Evolutionary conservation across 2,113 vertebrate genomes (phyloP).

Genomic region (Hypanus sabinus): DNA sequence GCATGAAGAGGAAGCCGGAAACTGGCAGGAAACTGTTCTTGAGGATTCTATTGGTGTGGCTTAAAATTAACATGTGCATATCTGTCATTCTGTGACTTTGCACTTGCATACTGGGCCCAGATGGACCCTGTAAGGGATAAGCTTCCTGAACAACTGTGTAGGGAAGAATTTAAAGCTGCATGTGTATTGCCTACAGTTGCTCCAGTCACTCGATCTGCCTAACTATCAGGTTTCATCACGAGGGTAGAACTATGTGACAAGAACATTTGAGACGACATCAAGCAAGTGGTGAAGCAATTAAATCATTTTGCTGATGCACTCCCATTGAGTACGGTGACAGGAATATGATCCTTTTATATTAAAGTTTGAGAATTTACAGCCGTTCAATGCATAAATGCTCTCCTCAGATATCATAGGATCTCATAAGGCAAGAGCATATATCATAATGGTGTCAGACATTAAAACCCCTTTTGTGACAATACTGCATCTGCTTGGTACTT

Average conservation of each 20-base stretch:
- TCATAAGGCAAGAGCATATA: slow-evolving; percentile 12
- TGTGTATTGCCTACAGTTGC: slow-evolving; percentile 44
- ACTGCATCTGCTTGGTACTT: neutral
- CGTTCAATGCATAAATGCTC: slow-evolving; percentile 42
- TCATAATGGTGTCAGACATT: slow-evolving; percentile 20
- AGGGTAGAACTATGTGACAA: slow-evolving; percentile 49
- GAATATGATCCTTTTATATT: slow-evolving; percentile 50
- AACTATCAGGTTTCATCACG: slow-evolving; percentile 48
- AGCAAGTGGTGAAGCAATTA: slow-evolving; percentile 41
- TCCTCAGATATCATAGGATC: neutral
- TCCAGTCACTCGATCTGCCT: slow-evolving; percentile 43
- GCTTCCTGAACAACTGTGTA: slow-evolving; percentile 42
- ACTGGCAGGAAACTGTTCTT: slow-evolving; percentile 28
- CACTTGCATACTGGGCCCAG: slow-evolving; percentile 33
- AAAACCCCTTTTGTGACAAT: slow-evolving; percentile 7
- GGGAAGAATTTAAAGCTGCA: slow-evolving; percentile 38
- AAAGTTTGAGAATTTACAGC: slow-evolving; percentile 54
- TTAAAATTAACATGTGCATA: slow-evolving; percentile 38
- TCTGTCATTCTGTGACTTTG: slow-evolving; percentile 35
- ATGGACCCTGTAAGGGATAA: slow-evolving; percentile 34
- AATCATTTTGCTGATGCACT: slow-evolving; percentile 45
- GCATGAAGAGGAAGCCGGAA: neutral
- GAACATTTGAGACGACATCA: slow-evolving; percentile 53
- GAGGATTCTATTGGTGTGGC: slow-evolving; percentile 24
- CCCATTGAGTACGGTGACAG: slow-evolving; percentile 45